phyloP scores from a whole-genome alignment of 2,888 invertebrate genomes.

The Flexamia atlantica region DNA sequence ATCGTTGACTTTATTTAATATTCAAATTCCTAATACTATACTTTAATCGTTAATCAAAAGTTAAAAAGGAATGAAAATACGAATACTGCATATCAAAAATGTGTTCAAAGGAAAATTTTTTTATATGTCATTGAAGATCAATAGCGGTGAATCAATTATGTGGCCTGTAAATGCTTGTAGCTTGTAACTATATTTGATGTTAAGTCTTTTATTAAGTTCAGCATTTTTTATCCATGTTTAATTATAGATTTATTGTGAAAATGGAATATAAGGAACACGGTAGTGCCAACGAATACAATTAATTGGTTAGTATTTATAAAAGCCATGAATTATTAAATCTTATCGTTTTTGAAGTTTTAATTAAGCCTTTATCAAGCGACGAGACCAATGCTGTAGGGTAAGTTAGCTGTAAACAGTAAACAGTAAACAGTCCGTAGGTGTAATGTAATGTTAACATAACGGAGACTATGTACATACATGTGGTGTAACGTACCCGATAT shows the following conservation, averaged over 20 bases:
- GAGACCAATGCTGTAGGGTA: constrained; percentile 21
- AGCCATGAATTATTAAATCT: too few relatives aligned
- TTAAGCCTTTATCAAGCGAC: neutral
- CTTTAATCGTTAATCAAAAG: too few relatives aligned
- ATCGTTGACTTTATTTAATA: too few relatives aligned
- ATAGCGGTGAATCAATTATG: too few relatives aligned
- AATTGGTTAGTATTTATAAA: neutral
- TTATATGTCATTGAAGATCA: too few relatives aligned
- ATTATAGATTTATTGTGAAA: too few relatives aligned
- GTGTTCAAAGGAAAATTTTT: neutral
- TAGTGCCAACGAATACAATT: neutral
- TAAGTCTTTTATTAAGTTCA: too few relatives aligned
- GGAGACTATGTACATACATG: constrained; percentile 5
- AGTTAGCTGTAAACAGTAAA: too few relatives aligned
- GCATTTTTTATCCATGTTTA: too few relatives aligned
- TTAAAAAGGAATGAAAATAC: neutral
- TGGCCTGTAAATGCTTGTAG: too few relatives aligned
- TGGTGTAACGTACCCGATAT: neutral
- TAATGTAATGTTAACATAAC: constrained; percentile 1
- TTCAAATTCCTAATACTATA: too few relatives aligned
- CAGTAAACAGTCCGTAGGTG: constrained; percentile 27
- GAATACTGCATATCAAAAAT: constrained; percentile 14
- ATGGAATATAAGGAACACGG: neutral
- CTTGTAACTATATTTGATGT: too few relatives aligned
- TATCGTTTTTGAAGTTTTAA: neutral